phyloP scores from a whole-genome alignment of 1,140 invertebrate species.

The Cyclina sinensis region DNA sequence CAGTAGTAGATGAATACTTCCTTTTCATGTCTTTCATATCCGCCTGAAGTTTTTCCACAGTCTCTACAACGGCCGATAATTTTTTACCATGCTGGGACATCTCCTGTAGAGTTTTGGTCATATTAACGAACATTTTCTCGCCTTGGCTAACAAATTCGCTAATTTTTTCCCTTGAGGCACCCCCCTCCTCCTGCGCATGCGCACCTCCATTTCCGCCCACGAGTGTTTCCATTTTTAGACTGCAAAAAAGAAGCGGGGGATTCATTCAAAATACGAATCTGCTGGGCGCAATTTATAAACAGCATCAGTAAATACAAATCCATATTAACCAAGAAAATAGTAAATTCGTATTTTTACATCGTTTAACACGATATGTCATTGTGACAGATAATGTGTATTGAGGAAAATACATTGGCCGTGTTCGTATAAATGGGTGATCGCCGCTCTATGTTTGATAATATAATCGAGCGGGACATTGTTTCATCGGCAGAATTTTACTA shows the following conservation, averaged over 20 bases:
- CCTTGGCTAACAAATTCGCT: neutral
- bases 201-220: neutral
- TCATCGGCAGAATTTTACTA: too few species aligned
- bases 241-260: neutral
- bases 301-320: neutral
- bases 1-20: too few species aligned
- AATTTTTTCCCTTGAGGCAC: neutral
- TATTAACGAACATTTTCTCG: neutral
- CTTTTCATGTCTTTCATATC: neutral
- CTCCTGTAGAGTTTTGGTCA: neutral
- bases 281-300: neutral
- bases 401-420: neutral
- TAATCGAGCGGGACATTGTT: too few species aligned
- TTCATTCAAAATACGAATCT: too few species aligned
- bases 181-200: neutral
- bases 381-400: too few species aligned
- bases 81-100: neutral
- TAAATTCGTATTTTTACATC: too few species aligned
- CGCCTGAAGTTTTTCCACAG: neutral
- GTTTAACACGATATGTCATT: too few species aligned
- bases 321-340: too few species aligned
- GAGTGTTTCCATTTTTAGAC: neutral
- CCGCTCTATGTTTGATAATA: too few species aligned
- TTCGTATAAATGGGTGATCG: too few species aligned
- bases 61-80: neutral